Percentiles rank a stretch among this genome's conserved stretches.
phyloP scores from a whole-genome alignment of 2,888 invertebrate genomes.

The Ornithoptera priamus region DNA sequence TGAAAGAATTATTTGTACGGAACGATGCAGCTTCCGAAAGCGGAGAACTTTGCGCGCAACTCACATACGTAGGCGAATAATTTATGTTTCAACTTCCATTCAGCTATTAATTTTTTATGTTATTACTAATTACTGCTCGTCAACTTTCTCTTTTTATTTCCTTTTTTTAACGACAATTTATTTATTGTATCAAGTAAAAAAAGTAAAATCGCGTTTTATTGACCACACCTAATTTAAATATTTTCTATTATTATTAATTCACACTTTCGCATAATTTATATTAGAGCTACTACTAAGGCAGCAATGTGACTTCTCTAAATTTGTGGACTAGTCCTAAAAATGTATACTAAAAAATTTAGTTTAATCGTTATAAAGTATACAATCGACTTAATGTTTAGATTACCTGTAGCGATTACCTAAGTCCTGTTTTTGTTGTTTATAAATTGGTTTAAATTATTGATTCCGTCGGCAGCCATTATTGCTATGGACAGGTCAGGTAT shows the following conservation, averaged over 20 bases:
- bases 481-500: neutral
- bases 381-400: neutral
- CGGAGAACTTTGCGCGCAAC: conserved; percentile 34
- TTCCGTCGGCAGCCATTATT: neutral
- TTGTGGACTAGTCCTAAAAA: too few relatives aligned
- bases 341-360: too few relatives aligned
- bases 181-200: conserved; percentile 29
- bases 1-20: neutral
- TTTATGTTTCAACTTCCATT: conserved; percentile 47
- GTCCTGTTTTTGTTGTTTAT: neutral
- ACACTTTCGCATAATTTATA: too few relatives aligned
- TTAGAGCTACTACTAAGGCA: too few relatives aligned
- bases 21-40: neutral
- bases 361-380: too few relatives aligned
- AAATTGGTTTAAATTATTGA: neutral
- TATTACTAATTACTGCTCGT: conserved; percentile 44
- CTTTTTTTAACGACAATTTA: conserved; percentile 34
- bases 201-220: conserved; percentile 17
- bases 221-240: too few relatives aligned
- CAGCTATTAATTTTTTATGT: conserved; percentile 58
- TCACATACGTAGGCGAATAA: conserved; percentile 54
- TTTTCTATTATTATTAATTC: too few relatives aligned
- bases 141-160: conserved; percentile 58
- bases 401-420: neutral
- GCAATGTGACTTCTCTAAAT: too few relatives aligned